These are phyloP conservation scores for Garrulus glandarius DNA, from an alignment of 2,797 vertebrate genomes.

Conservation along the genomic window DNA sequence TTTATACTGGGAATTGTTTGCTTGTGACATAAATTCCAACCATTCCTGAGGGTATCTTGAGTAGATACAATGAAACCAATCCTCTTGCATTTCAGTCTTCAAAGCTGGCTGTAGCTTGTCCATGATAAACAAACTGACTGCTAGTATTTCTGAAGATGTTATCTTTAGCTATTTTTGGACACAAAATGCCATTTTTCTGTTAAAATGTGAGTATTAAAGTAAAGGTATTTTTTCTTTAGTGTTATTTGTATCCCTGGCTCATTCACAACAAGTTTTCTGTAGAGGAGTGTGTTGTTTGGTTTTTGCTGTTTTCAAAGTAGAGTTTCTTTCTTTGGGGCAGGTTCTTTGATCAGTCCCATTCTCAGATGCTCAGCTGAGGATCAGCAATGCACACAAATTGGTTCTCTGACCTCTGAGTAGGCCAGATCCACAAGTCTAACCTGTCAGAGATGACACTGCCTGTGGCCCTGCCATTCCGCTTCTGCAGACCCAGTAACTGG, in stretches of 20 bases:
- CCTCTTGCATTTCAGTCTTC: neutral
- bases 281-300: neutral
- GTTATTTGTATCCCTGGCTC: neutral
- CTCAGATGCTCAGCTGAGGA: neutral
- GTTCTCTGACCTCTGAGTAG: neutral
- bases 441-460: neutral
- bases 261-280: neutral
- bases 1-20: neutral
- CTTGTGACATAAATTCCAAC: neutral
- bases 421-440: neutral
- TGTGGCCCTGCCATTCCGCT: neutral
- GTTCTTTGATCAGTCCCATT: neutral
- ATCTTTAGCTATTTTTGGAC: neutral
- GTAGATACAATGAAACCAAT: neutral
- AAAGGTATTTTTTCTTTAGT: neutral
- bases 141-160: neutral
- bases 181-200: neutral
- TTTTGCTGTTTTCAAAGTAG: neutral
- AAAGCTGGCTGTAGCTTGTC: neutral
- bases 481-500: neutral
- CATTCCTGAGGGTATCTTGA: neutral
- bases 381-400: neutral
- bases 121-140: neutral
- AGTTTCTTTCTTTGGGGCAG: neutral
- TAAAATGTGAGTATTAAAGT: neutral